Base-by-base conservation (phyloP, 2,113 vertebrate genomes). In the Petrocephalus microphthalmus region DNA sequence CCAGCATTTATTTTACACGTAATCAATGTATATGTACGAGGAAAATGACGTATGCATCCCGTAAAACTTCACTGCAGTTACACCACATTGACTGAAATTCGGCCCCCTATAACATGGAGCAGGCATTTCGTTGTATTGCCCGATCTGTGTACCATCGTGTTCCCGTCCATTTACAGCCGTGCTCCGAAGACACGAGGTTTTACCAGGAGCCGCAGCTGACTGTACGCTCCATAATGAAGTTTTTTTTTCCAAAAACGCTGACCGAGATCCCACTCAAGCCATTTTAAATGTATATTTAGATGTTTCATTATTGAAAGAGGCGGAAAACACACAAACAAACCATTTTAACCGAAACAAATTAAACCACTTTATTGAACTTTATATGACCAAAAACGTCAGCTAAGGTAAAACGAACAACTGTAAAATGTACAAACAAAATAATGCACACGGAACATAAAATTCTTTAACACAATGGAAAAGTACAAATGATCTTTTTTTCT, bases 351-450 rank as follows among this genome's bases (percentile, higher is more conserved):
- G 13, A 20, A 88, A 57, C 67, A 71, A 90, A 25, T 92, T 67
- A 90, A 45, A 13, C 45, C 57, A 87, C 54, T 49, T 19, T 89
- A 92, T 87, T 91, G 89, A 94, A 90, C 92, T 90, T 89, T 90
- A 89, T 89, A 90, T 92, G 91, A 91, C 92, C 91, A 92, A 94
- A 86, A 95, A 95, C 86, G 88, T 91, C 56, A 45, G 29, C 91
- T 89, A 92, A 89, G 92, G 92, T 94, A 94, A 94, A 95, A 95
- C 56, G 93, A 95, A 94, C 89, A 52, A 60, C 29, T 93, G 94
- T 94, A 94, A 95, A 95, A 95, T 92, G 90, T 94, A 94, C 91
- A 95, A 95, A 92, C 92, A 71, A 94, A 92, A 56, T 82, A 89
- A 91, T 92, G 92, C 92, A 92, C 86, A 92, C 74, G 54, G 89